These are phyloP conservation scores for Aradus depressus DNA, from an alignment of 2,888 invertebrate genomes.

Conservation along the genomic window DNA sequence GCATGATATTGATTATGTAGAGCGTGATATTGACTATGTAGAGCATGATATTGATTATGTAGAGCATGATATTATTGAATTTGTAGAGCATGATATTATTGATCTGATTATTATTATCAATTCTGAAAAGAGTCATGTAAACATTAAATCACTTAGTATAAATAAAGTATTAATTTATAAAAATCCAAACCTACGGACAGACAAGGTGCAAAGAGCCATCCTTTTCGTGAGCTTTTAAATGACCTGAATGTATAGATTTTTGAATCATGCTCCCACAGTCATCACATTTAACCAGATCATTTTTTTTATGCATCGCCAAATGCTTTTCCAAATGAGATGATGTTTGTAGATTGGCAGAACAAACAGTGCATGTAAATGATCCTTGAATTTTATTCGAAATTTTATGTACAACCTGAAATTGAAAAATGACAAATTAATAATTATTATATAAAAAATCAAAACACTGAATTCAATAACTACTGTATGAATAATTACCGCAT, in stretches of 20 bases:
- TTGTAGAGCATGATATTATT: no score
- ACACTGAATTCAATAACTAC: neutral
- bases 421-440: neutral
- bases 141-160: no score
- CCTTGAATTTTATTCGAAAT: neutral
- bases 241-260: conserved; percentile 4
- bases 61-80: no score
- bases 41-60: no score
- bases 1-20: no score
- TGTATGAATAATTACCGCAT: neutral
- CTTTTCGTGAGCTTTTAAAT: conserved; percentile 9
- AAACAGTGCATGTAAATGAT: neutral
- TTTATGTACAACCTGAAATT: conserved; percentile 8
- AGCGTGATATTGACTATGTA: no score
- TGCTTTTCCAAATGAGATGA: conserved; percentile 15
- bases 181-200: conserved; percentile 7
- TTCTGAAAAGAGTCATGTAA: no score
- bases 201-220: conserved; percentile 6
- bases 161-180: no score
- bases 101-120: no score
- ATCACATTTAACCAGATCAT: conserved; percentile 15
- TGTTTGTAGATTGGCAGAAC: conserved; percentile 10
- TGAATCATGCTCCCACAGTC: conserved; percentile 10
- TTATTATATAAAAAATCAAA: neutral
- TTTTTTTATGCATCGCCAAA: conserved; percentile 14